Percentiles rank a stretch among this genome's conserved stretches.
Evolutionary conservation across 2,113 vertebrate genomes (phyloP).

Genomic region (Coracopsis vasa): DNA sequence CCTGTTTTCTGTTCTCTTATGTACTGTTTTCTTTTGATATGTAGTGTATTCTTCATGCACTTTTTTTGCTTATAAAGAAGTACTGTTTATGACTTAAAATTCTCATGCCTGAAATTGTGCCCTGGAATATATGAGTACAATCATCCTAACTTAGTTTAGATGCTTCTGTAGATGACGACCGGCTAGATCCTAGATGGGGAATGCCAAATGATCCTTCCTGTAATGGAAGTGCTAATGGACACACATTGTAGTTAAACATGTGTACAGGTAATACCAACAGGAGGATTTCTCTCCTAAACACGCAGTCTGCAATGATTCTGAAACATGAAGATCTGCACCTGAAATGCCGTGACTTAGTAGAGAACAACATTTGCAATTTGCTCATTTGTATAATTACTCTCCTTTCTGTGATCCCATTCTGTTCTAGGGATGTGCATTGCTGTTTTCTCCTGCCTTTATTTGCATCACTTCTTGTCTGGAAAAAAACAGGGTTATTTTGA

Average conservation of each 20-base stretch:
- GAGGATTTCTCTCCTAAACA: not conserved
- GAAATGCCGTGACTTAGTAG: not conserved
- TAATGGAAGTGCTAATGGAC: not conserved
- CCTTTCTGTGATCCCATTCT: not conserved
- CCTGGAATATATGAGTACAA: not conserved
- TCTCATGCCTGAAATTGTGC: not conserved
- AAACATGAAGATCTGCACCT: not conserved
- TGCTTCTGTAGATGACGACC: not conserved
- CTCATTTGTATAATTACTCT: not conserved
- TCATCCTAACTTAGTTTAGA: not conserved
- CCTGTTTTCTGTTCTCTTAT: not conserved
- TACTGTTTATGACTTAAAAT: not conserved
- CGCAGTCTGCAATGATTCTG: not conserved
- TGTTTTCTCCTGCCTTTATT: not conserved
- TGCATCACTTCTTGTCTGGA: not conserved
- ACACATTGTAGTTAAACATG: fast-evolving
- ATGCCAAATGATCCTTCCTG: not conserved
- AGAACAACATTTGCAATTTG: not conserved
- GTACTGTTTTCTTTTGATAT: not conserved
- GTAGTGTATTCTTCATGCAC: not conserved
- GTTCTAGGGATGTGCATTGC: not conserved
- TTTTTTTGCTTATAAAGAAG: not conserved
- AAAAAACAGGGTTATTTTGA: conserved; percentile 52
- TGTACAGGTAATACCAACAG: not conserved
- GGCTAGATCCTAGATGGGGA: not conserved